Conservation (phyloP, 2,888 invertebrate species). For the Lissocephala sabroskyi region DNA sequence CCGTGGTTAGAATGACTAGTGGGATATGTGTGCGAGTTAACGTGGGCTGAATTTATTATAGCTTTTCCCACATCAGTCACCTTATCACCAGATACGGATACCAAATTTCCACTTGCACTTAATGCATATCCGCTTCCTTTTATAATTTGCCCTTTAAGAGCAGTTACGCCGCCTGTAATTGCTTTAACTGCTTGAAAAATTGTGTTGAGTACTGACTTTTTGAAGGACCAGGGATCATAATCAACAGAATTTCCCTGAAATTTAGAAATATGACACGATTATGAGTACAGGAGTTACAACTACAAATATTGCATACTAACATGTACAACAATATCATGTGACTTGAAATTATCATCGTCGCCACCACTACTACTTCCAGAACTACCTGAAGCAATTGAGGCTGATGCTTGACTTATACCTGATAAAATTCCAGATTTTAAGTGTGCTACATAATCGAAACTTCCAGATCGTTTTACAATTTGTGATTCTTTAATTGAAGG, state of each 20-base stretch:
- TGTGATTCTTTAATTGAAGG: slow-evolving; percentile 64
- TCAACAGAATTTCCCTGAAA: slow-evolving; percentile 68
- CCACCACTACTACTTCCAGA: slow-evolving; percentile 67
- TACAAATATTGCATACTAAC: slow-evolving; percentile 48
- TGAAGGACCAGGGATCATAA: slow-evolving; percentile 83
- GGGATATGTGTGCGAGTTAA: slow-evolving; percentile 73
- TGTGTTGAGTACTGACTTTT: slow-evolving; percentile 86
- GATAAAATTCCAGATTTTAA: slow-evolving; percentile 68
- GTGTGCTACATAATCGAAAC: slow-evolving; percentile 69
- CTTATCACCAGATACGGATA: slow-evolving; percentile 84
- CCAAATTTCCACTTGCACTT: slow-evolving; percentile 78
- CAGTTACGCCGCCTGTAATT: slow-evolving; percentile 88
- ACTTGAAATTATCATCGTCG: slow-evolving; percentile 50
- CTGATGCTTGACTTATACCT: slow-evolving; percentile 71
- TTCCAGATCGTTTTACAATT: slow-evolving; percentile 68
- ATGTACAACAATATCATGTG: slow-evolving; percentile 55
- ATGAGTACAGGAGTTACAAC: not conserved
- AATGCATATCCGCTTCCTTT: slow-evolving; percentile 85
- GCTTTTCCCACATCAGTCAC: slow-evolving; percentile 86
- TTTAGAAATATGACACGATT: not conserved
- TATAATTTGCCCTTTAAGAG: slow-evolving; percentile 89
- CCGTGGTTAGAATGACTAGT: slow-evolving; percentile 41
- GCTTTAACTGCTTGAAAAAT: slow-evolving; percentile 91
- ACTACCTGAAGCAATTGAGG: slow-evolving; percentile 70
- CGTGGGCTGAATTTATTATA: slow-evolving; percentile 83